Percentiles rank a stretch among this genome's conserved stretches.
These are phyloP conservation scores for Lepidothrix coronata DNA, from an alignment of 2,113 vertebrate species.

Conservation along the genomic window DNA sequence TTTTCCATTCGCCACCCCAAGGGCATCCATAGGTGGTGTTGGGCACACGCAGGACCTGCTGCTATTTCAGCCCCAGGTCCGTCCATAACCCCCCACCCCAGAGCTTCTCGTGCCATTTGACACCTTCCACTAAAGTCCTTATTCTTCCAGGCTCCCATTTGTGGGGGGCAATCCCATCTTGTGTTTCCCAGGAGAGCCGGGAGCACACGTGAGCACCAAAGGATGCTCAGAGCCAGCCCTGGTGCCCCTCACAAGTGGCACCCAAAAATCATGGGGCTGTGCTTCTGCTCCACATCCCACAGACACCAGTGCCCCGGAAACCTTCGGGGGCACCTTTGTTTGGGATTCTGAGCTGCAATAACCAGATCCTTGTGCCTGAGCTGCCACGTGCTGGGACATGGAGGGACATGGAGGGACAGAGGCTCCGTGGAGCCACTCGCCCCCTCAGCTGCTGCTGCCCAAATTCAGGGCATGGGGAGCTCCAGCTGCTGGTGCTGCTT, in stretches of 20 bases:
- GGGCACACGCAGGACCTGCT: not conserved
- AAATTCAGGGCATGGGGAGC: fast-evolving
- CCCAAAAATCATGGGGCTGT: not conserved
- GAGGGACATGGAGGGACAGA: not conserved
- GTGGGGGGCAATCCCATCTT: fast-evolving
- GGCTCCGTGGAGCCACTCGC: fast-evolving
- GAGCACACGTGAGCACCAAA: not conserved
- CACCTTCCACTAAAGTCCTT: not conserved
- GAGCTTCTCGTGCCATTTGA: not conserved
- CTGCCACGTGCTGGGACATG: not conserved
- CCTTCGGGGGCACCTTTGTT: not conserved
- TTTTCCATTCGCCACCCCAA: not conserved
- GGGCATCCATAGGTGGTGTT: not conserved
- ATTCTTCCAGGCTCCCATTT: not conserved
- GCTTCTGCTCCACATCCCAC: not conserved
- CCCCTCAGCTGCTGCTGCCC: not conserved
- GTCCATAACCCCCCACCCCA: not conserved
- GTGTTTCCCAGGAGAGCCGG: fast-evolving
- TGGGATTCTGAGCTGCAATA: not conserved
- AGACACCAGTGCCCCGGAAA: not conserved
- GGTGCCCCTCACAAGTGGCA: not conserved
- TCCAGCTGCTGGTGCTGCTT: not conserved
- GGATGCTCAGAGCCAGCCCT: not conserved
- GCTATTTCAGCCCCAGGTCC: not conserved
- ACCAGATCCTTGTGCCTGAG: fast-evolving